Conservation (phyloP, 1,140 invertebrate species). For the Pogonognathellus flavescens region DNA sequence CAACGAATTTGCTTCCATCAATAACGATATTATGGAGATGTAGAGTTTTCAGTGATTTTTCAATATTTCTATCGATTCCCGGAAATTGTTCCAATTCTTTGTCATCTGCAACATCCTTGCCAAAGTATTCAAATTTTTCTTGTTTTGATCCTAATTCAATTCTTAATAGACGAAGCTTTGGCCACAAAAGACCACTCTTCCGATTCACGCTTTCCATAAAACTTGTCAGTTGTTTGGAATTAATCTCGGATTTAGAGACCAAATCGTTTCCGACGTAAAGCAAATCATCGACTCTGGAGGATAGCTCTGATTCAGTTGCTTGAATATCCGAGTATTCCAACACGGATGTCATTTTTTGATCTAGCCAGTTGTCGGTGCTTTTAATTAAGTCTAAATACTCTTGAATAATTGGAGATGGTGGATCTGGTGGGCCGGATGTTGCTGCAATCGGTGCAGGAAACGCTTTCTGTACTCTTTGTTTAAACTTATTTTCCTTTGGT, state of each 20-base stretch:
- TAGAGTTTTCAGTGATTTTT: conserved; percentile 29
- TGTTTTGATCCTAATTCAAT: conserved; percentile 23
- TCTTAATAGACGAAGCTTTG: conserved; percentile 20
- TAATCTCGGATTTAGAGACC: neutral
- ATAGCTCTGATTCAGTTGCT: conserved; percentile 14
- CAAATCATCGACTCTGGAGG: conserved; percentile 11
- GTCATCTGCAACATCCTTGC: neutral
- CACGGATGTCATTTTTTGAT: neutral
- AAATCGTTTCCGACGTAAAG: conserved; percentile 15
- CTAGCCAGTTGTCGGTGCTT: neutral
- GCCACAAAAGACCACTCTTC: conserved; percentile 28
- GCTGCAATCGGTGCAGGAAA: neutral
- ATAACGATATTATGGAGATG: conserved; percentile 5
- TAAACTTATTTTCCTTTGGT: conserved; percentile 3
- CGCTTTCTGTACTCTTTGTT: neutral
- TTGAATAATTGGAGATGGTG: conserved; percentile 1
- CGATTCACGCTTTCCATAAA: conserved; percentile 1
- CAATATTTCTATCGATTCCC: conserved; percentile 5
- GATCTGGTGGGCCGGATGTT: neutral
- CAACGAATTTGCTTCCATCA: conserved; percentile 5
- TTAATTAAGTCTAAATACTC: neutral
- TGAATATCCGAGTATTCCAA: conserved; percentile 2
- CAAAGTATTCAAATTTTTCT: conserved; percentile 19
- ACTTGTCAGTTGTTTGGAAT: neutral
- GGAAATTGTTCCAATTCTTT: neutral